These are phyloP conservation scores for Mallotus villosus DNA, from an alignment of 2,797 vertebrate genomes.

Conservation along the genomic window DNA sequence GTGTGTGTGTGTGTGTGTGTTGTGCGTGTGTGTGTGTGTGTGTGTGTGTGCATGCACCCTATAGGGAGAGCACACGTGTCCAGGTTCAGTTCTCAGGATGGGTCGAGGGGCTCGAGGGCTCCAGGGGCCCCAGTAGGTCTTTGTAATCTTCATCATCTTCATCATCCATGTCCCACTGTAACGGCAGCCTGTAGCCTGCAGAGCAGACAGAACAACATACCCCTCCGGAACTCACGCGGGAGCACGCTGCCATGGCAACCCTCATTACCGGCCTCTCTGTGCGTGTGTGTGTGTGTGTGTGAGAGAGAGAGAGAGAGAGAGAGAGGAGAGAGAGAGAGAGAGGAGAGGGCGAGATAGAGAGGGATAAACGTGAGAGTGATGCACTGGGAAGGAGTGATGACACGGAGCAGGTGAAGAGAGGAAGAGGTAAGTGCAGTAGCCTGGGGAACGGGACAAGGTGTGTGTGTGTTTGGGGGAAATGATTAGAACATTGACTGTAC, in stretches of 20 bases:
- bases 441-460: slow-evolving; percentile 12
- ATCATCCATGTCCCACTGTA: not conserved
- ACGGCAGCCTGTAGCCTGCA: too few relatives aligned
- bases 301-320: slow-evolving; percentile 5
- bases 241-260: slow-evolving; percentile 63
- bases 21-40: slow-evolving; percentile 18
- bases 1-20: too few relatives aligned
- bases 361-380: not conserved
- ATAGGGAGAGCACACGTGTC: slow-evolving; percentile 1
- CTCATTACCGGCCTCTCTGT: slow-evolving; percentile 53
- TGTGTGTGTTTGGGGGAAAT: not conserved
- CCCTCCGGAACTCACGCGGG: slow-evolving; percentile 52
- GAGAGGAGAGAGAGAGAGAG: not conserved
- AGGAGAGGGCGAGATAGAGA: slow-evolving; percentile 13
- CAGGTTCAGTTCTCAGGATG: not conserved
- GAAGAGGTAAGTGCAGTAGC: not conserved
- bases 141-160: not conserved
- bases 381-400: not conserved
- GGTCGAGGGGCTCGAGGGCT: too few relatives aligned
- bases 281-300: not conserved
- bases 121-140: not conserved
- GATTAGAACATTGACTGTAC: too few relatives aligned
- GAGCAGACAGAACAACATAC: slow-evolving; percentile 24
- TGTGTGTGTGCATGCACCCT: slow-evolving; percentile 14
- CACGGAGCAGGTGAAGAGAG: not conserved